Conservation (phyloP, 2,113 vertebrate species). For the Takifugu flavidus region DNA sequence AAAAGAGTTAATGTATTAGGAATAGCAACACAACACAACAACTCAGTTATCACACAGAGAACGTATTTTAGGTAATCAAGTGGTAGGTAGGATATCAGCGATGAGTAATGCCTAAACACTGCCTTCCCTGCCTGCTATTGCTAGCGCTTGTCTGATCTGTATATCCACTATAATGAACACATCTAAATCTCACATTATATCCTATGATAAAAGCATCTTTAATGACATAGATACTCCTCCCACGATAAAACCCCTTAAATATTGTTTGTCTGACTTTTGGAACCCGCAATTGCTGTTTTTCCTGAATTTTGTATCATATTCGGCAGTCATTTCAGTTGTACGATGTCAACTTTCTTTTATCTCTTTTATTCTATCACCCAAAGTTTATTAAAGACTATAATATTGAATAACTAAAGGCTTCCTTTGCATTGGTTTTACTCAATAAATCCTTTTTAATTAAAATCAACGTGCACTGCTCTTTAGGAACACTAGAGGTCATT, state of each 20-base stretch:
- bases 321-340: neutral
- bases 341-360: slow-evolving; percentile 11
- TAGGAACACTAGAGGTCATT: no score
- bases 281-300: neutral
- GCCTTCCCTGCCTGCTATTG: slow-evolving; percentile 25
- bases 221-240: no score
- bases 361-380: slow-evolving; percentile 31
- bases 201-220: no score
- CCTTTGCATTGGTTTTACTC: slow-evolving; percentile 5
- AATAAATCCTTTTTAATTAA: neutral
- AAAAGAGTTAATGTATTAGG: neutral
- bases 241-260: neutral
- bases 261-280: neutral
- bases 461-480: no score
- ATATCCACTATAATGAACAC: slow-evolving; percentile 13
- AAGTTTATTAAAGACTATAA: slow-evolving; percentile 38
- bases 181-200: no score
- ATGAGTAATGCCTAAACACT: slow-evolving; percentile 45
- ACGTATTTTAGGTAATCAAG: slow-evolving; percentile 7
- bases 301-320: neutral
- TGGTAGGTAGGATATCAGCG: slow-evolving; percentile 16
- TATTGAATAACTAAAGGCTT: slow-evolving; percentile 61
- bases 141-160: slow-evolving; percentile 3
- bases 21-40: neutral
- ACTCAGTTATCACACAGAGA: neutral